Evolutionary conservation across 2,888 invertebrate species (phyloP).

Genomic region (Standfussiana lucernea): DNA sequence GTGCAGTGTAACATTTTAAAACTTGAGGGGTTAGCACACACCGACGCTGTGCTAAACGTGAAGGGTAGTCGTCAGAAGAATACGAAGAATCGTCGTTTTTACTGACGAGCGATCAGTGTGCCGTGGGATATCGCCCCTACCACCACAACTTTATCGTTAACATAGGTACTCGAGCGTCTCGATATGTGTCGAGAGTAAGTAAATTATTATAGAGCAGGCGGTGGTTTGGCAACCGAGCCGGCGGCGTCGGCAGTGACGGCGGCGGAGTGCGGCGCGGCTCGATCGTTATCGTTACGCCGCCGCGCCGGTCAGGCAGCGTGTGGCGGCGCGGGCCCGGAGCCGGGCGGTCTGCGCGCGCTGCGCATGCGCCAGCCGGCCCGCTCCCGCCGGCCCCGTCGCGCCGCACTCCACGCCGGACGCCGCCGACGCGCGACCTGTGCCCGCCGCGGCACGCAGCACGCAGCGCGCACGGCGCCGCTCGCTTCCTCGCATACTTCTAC

Average conservation of each 20-base stretch:
- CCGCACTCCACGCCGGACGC: slow-evolving; percentile 53
- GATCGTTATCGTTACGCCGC: slow-evolving; percentile 50
- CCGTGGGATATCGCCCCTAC: background rate
- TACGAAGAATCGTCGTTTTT: background rate
- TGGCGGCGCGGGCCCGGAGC: slow-evolving; percentile 38
- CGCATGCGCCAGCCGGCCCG: slow-evolving; percentile 28
- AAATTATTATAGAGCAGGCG: background rate
- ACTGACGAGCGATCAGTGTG: background rate
- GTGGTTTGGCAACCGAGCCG: slow-evolving; percentile 15
- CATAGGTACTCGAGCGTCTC: background rate
- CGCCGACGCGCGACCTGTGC: slow-evolving; percentile 35
- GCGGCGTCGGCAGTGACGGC: background rate
- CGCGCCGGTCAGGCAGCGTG: background rate
- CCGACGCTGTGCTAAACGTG: no score
- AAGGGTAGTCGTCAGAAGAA: background rate
- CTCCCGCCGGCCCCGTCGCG: slow-evolving; percentile 38
- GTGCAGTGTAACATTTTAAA: no score
- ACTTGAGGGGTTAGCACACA: no score
- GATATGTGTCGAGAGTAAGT: background rate
- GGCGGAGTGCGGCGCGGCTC: background rate
- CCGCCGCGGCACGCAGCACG: slow-evolving; percentile 27
- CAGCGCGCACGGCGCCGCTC: slow-evolving; percentile 7
- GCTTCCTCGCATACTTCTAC: background rate
- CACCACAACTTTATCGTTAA: background rate
- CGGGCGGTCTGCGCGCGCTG: background rate